These are phyloP conservation scores for Halictus rubicundus DNA, from an alignment of 1,140 invertebrate genomes.

Conservation along the genomic window DNA sequence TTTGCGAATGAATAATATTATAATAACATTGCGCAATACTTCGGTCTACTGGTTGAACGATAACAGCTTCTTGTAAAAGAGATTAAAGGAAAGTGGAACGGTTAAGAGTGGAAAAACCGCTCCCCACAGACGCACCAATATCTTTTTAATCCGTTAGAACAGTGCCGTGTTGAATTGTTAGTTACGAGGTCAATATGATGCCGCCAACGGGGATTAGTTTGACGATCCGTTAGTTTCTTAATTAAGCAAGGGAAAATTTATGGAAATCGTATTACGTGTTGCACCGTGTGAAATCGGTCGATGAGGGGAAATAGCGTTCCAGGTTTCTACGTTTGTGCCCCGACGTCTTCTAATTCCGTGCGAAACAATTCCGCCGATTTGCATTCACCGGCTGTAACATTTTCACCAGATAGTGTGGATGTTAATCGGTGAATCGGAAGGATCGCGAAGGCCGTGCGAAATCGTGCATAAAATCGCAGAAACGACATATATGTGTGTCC, in stretches of 20 bases:
- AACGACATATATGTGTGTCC: no score
- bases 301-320: not conserved
- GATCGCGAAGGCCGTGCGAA: not conserved
- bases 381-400: constrained; percentile 1
- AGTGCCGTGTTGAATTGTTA: not conserved
- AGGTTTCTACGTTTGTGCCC: not conserved
- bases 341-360: not conserved
- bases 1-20: no score
- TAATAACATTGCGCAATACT: no score
- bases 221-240: not conserved
- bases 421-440: not conserved
- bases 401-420: not conserved
- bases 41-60: no score
- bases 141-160: no score
- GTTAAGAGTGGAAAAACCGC: no score
- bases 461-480: not conserved
- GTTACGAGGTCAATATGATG: not conserved
- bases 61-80: no score
- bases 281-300: constrained; percentile 16
- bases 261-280: constrained; percentile 12
- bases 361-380: constrained; percentile 6
- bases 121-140: no score
- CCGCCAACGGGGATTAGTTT: not conserved
- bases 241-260: not conserved
- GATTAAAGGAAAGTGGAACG: no score